A percentile compares a stretch with the other conserved stretches of the same genome.
phyloP scores from a whole-genome alignment of 2,113 vertebrate species.

The human (Homo sapiens) region GRCh38 chr4:97160001-97160500 shows the following conservation, averaged over 20 bases:
- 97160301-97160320: constrained; percentile 43
- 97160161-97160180: neutral
- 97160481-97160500: constrained; percentile 19
- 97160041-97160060: neutral
- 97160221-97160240: constrained; percentile 12
- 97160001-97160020: constrained; percentile 32
- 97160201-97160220: neutral
- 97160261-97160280: neutral
- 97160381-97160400: constrained; percentile 34
- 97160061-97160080: neutral
- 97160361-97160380: constrained; percentile 43
- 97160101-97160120: neutral
- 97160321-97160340: neutral
- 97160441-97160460: constrained; percentile 29
- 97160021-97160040: neutral
- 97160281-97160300: neutral
- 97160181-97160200: neutral
- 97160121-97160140: neutral
- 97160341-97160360: constrained; percentile 22
- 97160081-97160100: neutral
- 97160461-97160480: constrained; percentile 19
- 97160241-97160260: neutral
- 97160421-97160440: constrained; percentile 49
- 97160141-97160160: neutral
- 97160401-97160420: constrained; percentile 54